phyloP scores from a whole-genome alignment of 2,113 vertebrate species.

The Ophiodon elongatus region DNA sequence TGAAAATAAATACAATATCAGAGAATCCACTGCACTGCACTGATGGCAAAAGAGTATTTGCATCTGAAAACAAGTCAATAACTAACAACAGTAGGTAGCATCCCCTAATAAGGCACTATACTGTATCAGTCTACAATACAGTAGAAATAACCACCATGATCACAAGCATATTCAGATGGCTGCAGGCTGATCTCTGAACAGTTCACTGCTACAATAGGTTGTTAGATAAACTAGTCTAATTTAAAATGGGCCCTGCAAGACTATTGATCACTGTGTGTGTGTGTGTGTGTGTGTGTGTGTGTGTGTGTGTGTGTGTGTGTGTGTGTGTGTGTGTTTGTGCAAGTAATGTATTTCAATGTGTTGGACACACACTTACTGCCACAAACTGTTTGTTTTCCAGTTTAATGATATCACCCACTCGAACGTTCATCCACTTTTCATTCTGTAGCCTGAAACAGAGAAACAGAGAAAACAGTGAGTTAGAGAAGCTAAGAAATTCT shows the following conservation, averaged over 20 bases:
- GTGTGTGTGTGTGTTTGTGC: no score
- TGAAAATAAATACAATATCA: slow-evolving; percentile 72
- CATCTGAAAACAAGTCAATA: slow-evolving; percentile 14
- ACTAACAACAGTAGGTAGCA: neutral
- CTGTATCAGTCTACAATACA: slow-evolving; percentile 2
- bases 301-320: neutral
- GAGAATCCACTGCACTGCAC: slow-evolving; percentile 31
- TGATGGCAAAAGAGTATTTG: neutral
- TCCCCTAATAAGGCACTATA: neutral
- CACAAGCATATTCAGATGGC: slow-evolving; percentile 2
- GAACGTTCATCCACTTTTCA: slow-evolving; percentile 96
- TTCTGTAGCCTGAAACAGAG: slow-evolving; percentile 86
- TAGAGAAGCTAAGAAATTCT: neutral
- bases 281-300: neutral
- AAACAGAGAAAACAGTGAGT: neutral
- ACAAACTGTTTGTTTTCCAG: slow-evolving; percentile 98
- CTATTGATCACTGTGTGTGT: neutral
- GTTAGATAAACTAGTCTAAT: neutral
- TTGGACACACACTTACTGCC: slow-evolving; percentile 85
- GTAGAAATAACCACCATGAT: neutral
- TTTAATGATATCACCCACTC: slow-evolving; percentile 96
- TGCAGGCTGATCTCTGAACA: neutral
- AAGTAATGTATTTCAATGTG: neutral
- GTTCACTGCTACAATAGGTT: no score
- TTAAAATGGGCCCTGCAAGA: neutral